A percentile compares a stretch with the other conserved stretches of the same genome.
phyloP scores from a whole-genome alignment of 2,888 invertebrate species.

The Drosophila parthenogenetica region DNA sequence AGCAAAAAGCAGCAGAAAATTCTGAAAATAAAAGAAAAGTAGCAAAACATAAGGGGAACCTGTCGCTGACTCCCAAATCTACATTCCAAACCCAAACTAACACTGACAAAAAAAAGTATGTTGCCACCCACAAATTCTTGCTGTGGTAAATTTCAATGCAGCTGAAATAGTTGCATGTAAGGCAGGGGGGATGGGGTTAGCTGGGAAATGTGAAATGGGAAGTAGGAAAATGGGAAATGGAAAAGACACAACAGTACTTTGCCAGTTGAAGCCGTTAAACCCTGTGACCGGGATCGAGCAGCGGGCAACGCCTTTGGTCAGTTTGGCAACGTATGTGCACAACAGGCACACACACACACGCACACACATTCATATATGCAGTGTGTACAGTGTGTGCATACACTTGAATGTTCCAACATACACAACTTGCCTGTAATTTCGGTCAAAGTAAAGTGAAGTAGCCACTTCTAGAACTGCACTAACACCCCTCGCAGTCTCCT shows the following conservation, averaged over 20 bases:
- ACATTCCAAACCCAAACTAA: conserved; percentile 8
- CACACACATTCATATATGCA: conserved; percentile 6
- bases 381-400: conserved; percentile 5
- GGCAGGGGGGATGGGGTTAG: not conserved
- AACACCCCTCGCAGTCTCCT: not conserved
- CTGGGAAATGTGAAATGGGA: conserved; percentile 6
- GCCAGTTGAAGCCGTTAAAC: conserved; percentile 35
- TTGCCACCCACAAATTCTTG: conserved; percentile 40
- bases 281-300: conserved; percentile 25
- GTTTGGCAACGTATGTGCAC: conserved; percentile 3
- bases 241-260: conserved; percentile 24
- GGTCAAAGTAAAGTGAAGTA: conserved; percentile 53
- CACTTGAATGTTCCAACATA: conserved; percentile 6
- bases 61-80: conserved; percentile 22
- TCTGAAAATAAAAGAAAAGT: not conserved
- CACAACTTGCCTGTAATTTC: conserved; percentile 45
- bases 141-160: conserved; percentile 68
- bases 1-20: conserved; percentile 37
- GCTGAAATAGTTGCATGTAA: conserved; percentile 49
- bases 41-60: conserved; percentile 21
- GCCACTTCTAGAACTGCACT: conserved; percentile 37
- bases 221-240: not conserved
- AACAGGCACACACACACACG: no score
- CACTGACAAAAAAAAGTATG: conserved; percentile 16
- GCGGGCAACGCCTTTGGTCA: conserved; percentile 32